A percentile compares a stretch with the other conserved stretches of the same genome.
Evolutionary conservation across 1,140 invertebrate genomes (phyloP).

Genomic region (Cyclina sinensis): DNA sequence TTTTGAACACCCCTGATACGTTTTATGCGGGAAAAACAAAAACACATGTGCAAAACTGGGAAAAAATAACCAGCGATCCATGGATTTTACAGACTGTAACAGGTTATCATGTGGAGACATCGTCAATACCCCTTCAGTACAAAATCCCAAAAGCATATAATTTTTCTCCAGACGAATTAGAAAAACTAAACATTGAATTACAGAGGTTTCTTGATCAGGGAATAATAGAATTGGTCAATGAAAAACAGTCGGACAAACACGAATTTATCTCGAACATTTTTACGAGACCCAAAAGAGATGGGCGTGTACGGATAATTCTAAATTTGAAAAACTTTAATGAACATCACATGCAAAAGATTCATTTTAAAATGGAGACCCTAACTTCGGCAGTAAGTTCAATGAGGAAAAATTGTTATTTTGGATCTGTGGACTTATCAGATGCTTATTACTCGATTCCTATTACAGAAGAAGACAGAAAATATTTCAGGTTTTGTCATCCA

Average conservation of each 20-base stretch:
- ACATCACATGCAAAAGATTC: constrained; percentile 27
- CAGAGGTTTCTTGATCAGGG: not conserved
- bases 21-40: constrained; percentile 16
- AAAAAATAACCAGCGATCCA: not conserved
- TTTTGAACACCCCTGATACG: not conserved
- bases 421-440: constrained; percentile 65
- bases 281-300: constrained; percentile 65
- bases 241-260: not conserved
- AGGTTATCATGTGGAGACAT: not conserved
- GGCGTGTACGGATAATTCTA: constrained; percentile 54
- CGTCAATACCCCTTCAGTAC: not conserved
- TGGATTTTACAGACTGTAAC: constrained; percentile 10
- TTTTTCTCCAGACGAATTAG: not conserved
- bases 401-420: constrained; percentile 59
- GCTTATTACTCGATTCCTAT: constrained; percentile 62
- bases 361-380: constrained; percentile 72
- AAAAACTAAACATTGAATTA: not conserved
- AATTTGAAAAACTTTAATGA: constrained; percentile 68
- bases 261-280: constrained; percentile 70
- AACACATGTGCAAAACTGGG: not conserved
- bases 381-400: constrained; percentile 49
- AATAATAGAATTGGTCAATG: not conserved
- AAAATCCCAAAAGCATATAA: not conserved
- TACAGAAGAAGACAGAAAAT: constrained; percentile 43
- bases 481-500: constrained; percentile 29